Percentiles rank a stretch among this genome's conserved stretches.
phyloP scores from a whole-genome alignment of 2,888 invertebrate species.

The Eupeodes luniger region DNA sequence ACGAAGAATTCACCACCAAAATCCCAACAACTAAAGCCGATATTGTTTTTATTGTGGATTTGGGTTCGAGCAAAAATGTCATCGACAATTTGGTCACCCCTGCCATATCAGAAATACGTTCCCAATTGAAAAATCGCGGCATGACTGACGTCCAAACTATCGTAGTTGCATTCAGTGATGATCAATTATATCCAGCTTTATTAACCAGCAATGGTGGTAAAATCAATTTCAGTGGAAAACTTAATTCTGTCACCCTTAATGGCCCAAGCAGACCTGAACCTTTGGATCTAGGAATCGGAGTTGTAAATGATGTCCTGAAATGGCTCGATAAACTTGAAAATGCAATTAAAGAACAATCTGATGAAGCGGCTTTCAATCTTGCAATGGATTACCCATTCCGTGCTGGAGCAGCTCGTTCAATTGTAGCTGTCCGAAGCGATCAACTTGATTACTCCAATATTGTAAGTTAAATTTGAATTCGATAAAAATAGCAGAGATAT shows the following conservation, averaged over 20 bases:
- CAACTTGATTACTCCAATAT: slow-evolving; percentile 85
- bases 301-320: slow-evolving; percentile 79
- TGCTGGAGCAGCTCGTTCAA: slow-evolving; percentile 89
- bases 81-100: slow-evolving; percentile 82
- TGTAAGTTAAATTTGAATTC: slow-evolving; percentile 76
- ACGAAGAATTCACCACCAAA: slow-evolving; percentile 88
- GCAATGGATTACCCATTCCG: slow-evolving; percentile 90
- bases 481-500: not conserved
- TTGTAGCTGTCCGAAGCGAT: slow-evolving; percentile 88
- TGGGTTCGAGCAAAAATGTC: slow-evolving; percentile 81
- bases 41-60: slow-evolving; percentile 91
- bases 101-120: slow-evolving; percentile 80
- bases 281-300: slow-evolving; percentile 70
- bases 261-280: slow-evolving; percentile 80
- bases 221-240: slow-evolving; percentile 85
- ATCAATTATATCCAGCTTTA: slow-evolving; percentile 86
- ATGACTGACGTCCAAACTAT: slow-evolving; percentile 86
- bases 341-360: slow-evolving; percentile 82
- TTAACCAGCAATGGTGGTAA: slow-evolving; percentile 86
- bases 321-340: slow-evolving; percentile 78
- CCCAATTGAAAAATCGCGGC: slow-evolving; percentile 81
- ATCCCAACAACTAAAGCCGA: slow-evolving; percentile 91
- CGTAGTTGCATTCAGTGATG: slow-evolving; percentile 86
- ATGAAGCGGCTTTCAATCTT: slow-evolving; percentile 87
- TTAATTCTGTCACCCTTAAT: slow-evolving; percentile 80